Base-by-base conservation (phyloP, 2,113 vertebrate genomes). In the Rhombomys opimus region DNA sequence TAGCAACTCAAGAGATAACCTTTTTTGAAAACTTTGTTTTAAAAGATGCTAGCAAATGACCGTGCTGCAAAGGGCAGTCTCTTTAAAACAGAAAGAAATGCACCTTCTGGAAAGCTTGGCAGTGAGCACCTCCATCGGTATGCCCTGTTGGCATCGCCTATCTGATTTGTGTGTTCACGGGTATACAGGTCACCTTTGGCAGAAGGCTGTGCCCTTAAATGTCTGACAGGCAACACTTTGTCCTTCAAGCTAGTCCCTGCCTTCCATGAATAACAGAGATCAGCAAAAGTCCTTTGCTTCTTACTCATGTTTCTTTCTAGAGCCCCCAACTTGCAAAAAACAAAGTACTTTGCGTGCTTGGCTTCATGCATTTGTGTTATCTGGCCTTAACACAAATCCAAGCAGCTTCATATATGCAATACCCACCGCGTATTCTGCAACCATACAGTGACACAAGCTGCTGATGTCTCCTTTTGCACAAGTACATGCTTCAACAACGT, bases 281-380 rank as follows among this genome's bases (percentile, higher is more conserved):
- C 97, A 97, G 97, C 98, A 98, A 95, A 98, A 98, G 97, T 92
- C 93, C 98, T 99, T 98, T 98, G 98, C 98, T 99, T 98, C 98
- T 98, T 87, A 96, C 76, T 94, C 9, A 78, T 20, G 0, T 91
- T 96, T 32, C 81, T 63, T 93, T 90, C 4, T 6, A 93, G 93
- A 95, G 87, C 75, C 9, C 59, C 41, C 59, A 80, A 92, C 87
- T 96, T 95, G 96, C 80, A 98, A 98, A 99, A 57, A 98, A 98
- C 98, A 98, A 99, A 98, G 97, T 92, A 97, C 90, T 41, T 97
- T 98, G 98, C 97, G 97, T 94, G 98, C 97, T 95, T 97, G 96
- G 95, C 95, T 98, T 57, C 86, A 63, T 95, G 97, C 67, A 97
- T 99, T 99, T 99, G 98, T 99, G 98, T 99, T 98, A 98, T 89